Base-by-base conservation (phyloP, 2,113 vertebrate species). In the Dipodomys spectabilis region DNA sequence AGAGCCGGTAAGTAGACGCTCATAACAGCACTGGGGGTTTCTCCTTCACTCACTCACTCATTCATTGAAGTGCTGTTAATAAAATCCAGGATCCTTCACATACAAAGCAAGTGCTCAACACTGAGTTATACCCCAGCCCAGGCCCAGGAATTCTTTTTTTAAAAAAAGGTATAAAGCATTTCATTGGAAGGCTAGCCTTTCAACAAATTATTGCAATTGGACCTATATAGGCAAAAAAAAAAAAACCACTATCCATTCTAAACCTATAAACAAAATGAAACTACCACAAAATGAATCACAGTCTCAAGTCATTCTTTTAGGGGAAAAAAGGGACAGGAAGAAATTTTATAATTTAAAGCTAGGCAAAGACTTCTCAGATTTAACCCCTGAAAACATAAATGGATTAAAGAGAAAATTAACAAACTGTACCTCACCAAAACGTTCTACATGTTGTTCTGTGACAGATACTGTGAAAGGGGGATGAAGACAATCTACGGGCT, bases 401-500 rank as follows among this genome's bases (percentile, higher is more conserved):
- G 19, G 27, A 18, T 32, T 65, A 30, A 65, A 45, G 27, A 16
- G 7, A 62, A 72, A 45, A 32, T 15, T 64, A 35, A 62, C 35
- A 64, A 69, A 49, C 22, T n/a, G 16, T 4, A 78, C 71, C 30
- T 60, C 5, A 60, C 72, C 65, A 67, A 62, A 88, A 35, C 20
- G 6, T 18, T 69, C 1, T 35, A n/a, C 68, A 32, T 9, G 75
- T 77, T 30, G 2, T 67, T 62, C 7, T 7, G 12, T 62, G 45
- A 67, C 44, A 28, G 32, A 68, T 20, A 25, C 45, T 10, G 3
- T 7, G 32, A 27, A 57, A 16, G 60, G 32, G 8, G 12, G 23
- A 44, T 0, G 2, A 75, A 39, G 32, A 18, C 30, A 35, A 32
- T 2, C 1, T 11, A 8, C 5, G 9, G n/a, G 11, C 12, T 39